phyloP scores from a whole-genome alignment of 2,888 invertebrate genomes.

The Tortrix viridana region DNA sequence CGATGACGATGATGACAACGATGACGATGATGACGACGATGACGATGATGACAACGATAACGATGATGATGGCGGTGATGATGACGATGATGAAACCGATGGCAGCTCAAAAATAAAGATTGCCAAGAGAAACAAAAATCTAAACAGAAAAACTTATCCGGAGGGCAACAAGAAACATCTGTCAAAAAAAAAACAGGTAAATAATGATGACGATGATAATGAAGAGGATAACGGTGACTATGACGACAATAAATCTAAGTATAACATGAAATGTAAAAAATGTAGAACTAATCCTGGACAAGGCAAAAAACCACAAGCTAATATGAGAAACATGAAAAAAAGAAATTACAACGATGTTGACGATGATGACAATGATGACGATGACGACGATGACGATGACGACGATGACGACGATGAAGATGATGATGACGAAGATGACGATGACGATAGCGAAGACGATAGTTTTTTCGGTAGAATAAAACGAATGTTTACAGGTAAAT shows the following conservation, averaged over 20 bases:
- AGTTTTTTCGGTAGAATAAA: slow-evolving; percentile 80
- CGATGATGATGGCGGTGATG: slow-evolving; percentile 65
- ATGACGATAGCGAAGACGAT: slow-evolving; percentile 78
- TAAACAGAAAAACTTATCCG: slow-evolving; percentile 8
- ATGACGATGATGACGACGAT: slow-evolving; percentile 67
- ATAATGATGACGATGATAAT: slow-evolving; percentile 56
- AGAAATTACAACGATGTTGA: slow-evolving; percentile 52
- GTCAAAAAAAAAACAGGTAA: slow-evolving; percentile 1
- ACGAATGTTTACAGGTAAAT: slow-evolving; percentile 82
- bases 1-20: slow-evolving; percentile 74
- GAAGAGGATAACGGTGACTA: slow-evolving; percentile 65
- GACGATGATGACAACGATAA: slow-evolving; percentile 56
- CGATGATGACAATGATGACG: slow-evolving; percentile 60
- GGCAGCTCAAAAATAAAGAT: slow-evolving; percentile 40
- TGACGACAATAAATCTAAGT: slow-evolving; percentile 67
- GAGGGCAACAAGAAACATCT: slow-evolving; percentile 7
- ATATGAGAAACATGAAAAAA: slow-evolving; percentile 56
- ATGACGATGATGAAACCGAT: slow-evolving; percentile 77
- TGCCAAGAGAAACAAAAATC: slow-evolving; percentile 36
- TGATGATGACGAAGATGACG: slow-evolving; percentile 68
- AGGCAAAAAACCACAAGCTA: slow-evolving; percentile 60
- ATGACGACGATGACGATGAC: slow-evolving; percentile 64
- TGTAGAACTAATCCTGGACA: slow-evolving; percentile 3
- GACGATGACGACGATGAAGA: slow-evolving; percentile 80
- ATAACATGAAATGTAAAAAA: slow-evolving; percentile 53